Evolutionary conservation across 2,888 invertebrate genomes (phyloP).

Genomic region (Tetragonisca angustula): DNA sequence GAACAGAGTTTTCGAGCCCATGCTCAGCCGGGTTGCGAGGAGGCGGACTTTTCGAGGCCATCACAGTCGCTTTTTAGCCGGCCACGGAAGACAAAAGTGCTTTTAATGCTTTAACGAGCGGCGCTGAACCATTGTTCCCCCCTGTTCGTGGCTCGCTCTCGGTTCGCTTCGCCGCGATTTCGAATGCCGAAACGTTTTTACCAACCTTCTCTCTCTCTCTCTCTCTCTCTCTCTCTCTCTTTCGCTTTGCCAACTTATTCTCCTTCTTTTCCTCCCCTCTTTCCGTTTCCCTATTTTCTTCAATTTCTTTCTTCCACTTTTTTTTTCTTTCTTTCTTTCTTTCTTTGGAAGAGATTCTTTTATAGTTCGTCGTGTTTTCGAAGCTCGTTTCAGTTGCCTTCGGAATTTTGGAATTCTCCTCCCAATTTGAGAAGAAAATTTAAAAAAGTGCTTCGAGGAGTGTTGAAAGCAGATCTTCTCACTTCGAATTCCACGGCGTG

Average conservation of each 20-base stretch:
- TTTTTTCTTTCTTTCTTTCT: no score
- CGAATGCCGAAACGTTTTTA: conserved; percentile 62
- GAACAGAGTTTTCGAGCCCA: conserved; percentile 23
- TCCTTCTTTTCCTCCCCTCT: neutral
- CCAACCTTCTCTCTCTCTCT: neutral
- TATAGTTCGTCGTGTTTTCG: no score
- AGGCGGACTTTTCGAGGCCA: conserved; percentile 52
- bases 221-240: neutral
- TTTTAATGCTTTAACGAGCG: conserved; percentile 77
- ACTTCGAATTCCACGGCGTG: neutral
- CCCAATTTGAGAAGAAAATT: no score
- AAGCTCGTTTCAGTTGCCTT: no score
- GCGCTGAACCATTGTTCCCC: conserved; percentile 67
- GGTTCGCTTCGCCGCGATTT: conserved; percentile 38
- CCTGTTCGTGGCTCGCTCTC: conserved; percentile 57
- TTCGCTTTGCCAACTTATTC: neutral
- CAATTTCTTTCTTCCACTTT: neutral
- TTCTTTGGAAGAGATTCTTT: no score
- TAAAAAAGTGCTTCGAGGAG: no score
- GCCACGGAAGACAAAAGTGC: conserved; percentile 73
- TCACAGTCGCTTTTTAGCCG: conserved; percentile 58
- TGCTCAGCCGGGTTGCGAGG: conserved; percentile 1
- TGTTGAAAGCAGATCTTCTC: neutral
- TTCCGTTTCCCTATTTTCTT: neutral
- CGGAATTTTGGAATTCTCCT: no score